Base-by-base conservation (phyloP, 2,113 vertebrate species). In the Poeciliopsis occidentalis region DNA sequence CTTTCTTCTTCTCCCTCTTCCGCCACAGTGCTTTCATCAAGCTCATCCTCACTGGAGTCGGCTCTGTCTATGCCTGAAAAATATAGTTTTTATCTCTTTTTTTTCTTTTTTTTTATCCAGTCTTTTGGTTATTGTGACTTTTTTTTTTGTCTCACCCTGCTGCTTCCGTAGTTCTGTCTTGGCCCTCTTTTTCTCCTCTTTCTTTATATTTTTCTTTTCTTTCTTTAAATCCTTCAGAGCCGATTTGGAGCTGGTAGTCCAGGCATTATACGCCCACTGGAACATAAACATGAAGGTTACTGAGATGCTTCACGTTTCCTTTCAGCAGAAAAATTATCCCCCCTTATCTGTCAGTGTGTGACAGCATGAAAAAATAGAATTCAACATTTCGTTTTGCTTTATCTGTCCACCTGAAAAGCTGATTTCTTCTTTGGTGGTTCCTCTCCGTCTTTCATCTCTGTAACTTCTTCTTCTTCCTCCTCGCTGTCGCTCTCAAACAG, bases 191-290 rank as follows among this genome's bases (percentile, higher is more conserved):
- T 75, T 90, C 69, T 91, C 83, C 47, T 92, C 86, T 76, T 87
- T 89, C 75, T 85, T 87, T 0, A 80, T 81, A 65, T 82, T 84
- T 29, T 79, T 88, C 77, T 93, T 92, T 51, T 95, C 93, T 62
- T 80, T 90, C 71, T 94, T 89, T 81, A 95, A 81, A 67, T 83
- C 88, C 73, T 87, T 87, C 11, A 95, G 91, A 4, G 95, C 94
- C 4, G 88, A 84, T 68, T 84, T 92, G 0, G 93, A 88, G 75
- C 93, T 94, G 30, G 91, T 93, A 51, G 92, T 88, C 94, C 93
- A 95, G n/a, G 95, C 94, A 2, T 95, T 82, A 60, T 94, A 94
- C 0, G 94, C 91, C 78, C 95, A 83, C 95, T 95, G 76, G 3
- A 24, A 37, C 24, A 79, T 32, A 73, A 37, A 81, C 65, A 70